phyloP scores from a whole-genome alignment of 2,797 vertebrate species.

The Heliangelus exortis region DNA sequence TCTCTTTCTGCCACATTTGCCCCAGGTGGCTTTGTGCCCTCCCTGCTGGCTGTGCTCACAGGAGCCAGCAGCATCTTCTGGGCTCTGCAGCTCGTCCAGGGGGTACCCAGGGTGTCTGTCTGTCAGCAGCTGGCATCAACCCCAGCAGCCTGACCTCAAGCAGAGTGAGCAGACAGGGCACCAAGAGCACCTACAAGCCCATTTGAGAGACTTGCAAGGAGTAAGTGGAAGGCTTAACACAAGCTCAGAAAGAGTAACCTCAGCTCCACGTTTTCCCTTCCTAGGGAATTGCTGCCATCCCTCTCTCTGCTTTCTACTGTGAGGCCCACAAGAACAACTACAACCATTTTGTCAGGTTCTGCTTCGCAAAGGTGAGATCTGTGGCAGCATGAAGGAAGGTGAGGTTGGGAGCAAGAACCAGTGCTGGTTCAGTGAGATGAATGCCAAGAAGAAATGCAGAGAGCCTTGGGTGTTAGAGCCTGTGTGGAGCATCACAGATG shows the following conservation, averaged over 20 bases:
- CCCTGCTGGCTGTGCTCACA: not conserved
- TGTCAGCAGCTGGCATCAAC: not conserved
- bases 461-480: not conserved
- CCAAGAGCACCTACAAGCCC: not conserved
- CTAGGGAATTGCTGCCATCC: constrained; percentile 90
- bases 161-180: not conserved
- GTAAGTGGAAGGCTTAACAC: not conserved
- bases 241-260: not conserved
- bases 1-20: rapidly evolving
- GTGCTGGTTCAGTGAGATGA: not conserved
- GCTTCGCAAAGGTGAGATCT: constrained; percentile 90
- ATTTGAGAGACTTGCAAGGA: rapidly evolving
- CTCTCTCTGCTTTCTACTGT: constrained; percentile 89
- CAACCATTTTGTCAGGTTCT: constrained; percentile 91
- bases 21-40: not conserved
- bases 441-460: not conserved
- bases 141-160: not conserved
- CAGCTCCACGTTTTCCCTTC: not conserved
- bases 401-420: not conserved
- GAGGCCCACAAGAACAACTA: constrained; percentile 82
- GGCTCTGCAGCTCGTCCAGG: not conserved
- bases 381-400: rapidly evolving
- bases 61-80: rapidly evolving
- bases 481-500: rapidly evolving
- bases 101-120: not conserved